These are phyloP conservation scores for Nephila pilipes DNA, from an alignment of 1,140 invertebrate species.

Conservation along the genomic window DNA sequence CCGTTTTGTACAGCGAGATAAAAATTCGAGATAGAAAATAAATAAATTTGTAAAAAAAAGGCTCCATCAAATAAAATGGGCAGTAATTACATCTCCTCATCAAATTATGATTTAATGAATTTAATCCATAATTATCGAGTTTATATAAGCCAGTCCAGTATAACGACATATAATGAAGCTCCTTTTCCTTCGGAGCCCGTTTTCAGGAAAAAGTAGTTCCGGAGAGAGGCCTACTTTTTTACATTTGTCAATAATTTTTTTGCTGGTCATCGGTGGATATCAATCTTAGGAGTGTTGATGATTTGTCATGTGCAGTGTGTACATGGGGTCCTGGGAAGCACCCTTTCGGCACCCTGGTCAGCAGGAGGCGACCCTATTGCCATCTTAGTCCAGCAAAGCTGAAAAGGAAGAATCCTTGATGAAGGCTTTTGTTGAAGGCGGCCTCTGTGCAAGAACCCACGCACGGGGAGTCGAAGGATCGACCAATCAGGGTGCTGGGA, in stretches of 20 bases:
- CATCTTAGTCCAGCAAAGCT: slow-evolving; percentile 58
- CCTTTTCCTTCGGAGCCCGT: not conserved
- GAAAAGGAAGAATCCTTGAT: slow-evolving; percentile 75
- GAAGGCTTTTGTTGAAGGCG: slow-evolving; percentile 74
- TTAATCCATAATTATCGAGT: too few relatives aligned
- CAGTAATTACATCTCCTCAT: too few relatives aligned
- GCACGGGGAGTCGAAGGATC: slow-evolving; percentile 72
- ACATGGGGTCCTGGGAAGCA: slow-evolving; percentile 38
- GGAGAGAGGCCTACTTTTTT: slow-evolving; percentile 49
- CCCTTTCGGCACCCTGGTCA: slow-evolving; percentile 66
- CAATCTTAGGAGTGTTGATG: slow-evolving; percentile 76
- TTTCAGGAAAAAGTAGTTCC: not conserved
- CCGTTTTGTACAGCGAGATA: too few relatives aligned
- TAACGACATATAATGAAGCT: too few relatives aligned
- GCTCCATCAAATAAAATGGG: too few relatives aligned
- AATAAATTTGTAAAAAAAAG: too few relatives aligned
- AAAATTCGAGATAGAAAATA: too few relatives aligned
- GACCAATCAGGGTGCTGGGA: slow-evolving; percentile 76
- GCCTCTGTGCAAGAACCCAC: slow-evolving; percentile 65
- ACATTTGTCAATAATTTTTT: slow-evolving; percentile 73
- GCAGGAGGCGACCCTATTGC: slow-evolving; percentile 55
- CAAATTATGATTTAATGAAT: too few relatives aligned
- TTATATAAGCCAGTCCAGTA: too few relatives aligned
- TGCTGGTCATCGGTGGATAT: slow-evolving; percentile 72
- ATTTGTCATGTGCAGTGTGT: slow-evolving; percentile 74